These are phyloP conservation scores for Halisarca cf. caerulea DNA, from an alignment of 37 sponge, comb jelly and placozoan genomes.

Conservation along the genomic window DNA sequence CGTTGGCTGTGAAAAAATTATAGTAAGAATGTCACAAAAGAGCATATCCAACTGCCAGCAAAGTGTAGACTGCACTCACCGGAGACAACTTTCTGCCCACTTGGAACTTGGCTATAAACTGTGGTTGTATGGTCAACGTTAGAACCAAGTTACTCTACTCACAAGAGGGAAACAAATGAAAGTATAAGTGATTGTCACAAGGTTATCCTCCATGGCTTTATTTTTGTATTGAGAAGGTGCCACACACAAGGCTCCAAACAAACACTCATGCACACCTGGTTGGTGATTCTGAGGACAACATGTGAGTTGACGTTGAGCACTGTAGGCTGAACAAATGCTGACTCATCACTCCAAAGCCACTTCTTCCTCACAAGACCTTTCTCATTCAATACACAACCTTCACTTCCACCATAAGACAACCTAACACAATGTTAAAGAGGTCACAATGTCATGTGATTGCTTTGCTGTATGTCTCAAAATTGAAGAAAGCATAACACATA, in stretches of 20 bases:
- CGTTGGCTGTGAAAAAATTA: too few relatives aligned
- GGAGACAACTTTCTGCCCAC: slow-evolving; percentile 3
- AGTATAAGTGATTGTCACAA: not conserved
- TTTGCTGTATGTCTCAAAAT: too few relatives aligned
- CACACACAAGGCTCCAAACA: too few relatives aligned
- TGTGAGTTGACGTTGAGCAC: slow-evolving; percentile 44
- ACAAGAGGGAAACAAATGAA: not conserved
- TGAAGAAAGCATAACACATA: too few relatives aligned
- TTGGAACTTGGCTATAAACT: not conserved
- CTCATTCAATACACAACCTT: slow-evolving; percentile 27
- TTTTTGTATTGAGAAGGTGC: too few relatives aligned
- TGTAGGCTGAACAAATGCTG: slow-evolving; percentile 39
- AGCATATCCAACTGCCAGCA: too few relatives aligned
- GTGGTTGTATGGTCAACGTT: not conserved
- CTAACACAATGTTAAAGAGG: too few relatives aligned
- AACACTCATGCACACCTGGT: slow-evolving; percentile 23
- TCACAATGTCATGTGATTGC: too few relatives aligned
- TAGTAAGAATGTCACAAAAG: too few relatives aligned
- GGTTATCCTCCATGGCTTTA: too few relatives aligned
- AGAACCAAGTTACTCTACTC: not conserved
- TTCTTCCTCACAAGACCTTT: slow-evolving; percentile 28
- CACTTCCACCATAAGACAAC: not conserved
- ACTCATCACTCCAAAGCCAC: slow-evolving; percentile 20
- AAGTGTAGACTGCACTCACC: not conserved
- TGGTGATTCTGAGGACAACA: slow-evolving; percentile 9